phyloP scores from a whole-genome alignment of 2,888 invertebrate genomes.

The Drosophila kuntzei region DNA sequence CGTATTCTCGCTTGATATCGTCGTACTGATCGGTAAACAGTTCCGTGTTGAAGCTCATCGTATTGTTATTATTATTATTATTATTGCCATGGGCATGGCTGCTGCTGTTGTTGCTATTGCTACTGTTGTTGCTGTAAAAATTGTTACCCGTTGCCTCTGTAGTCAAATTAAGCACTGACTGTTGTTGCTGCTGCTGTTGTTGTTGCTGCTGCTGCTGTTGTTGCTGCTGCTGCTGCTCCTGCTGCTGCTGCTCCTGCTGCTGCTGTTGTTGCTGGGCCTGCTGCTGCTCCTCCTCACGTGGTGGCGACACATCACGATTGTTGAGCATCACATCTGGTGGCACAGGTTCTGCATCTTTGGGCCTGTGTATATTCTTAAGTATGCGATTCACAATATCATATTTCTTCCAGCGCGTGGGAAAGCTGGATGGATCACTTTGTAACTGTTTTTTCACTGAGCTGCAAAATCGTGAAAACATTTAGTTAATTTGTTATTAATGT shows the following conservation, averaged over 20 bases:
- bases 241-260: slow-evolving; percentile 21
- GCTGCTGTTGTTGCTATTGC: slow-evolving; percentile 38
- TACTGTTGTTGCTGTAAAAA: slow-evolving; percentile 55
- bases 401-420: slow-evolving; percentile 76
- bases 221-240: slow-evolving; percentile 24
- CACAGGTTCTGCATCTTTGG: slow-evolving; percentile 82
- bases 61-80: slow-evolving; percentile 45
- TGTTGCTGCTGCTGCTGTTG: slow-evolving; percentile 28
- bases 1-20: slow-evolving; percentile 74
- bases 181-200: slow-evolving; percentile 24
- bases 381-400: slow-evolving; percentile 78
- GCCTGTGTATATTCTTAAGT: slow-evolving; percentile 79
- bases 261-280: slow-evolving; percentile 24
- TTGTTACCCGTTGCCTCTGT: slow-evolving; percentile 44
- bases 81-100: slow-evolving; percentile 34
- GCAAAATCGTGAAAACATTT: not conserved
- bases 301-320: slow-evolving; percentile 80
- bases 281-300: slow-evolving; percentile 60
- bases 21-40: slow-evolving; percentile 80
- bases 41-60: slow-evolving; percentile 73
- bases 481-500: not conserved
- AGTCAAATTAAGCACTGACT: slow-evolving; percentile 38
- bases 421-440: slow-evolving; percentile 62
- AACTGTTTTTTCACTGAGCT: slow-evolving; percentile 77
- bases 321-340: slow-evolving; percentile 77